phyloP scores from a whole-genome alignment of 2,888 invertebrate species.

The Apamea monoglypha region DNA sequence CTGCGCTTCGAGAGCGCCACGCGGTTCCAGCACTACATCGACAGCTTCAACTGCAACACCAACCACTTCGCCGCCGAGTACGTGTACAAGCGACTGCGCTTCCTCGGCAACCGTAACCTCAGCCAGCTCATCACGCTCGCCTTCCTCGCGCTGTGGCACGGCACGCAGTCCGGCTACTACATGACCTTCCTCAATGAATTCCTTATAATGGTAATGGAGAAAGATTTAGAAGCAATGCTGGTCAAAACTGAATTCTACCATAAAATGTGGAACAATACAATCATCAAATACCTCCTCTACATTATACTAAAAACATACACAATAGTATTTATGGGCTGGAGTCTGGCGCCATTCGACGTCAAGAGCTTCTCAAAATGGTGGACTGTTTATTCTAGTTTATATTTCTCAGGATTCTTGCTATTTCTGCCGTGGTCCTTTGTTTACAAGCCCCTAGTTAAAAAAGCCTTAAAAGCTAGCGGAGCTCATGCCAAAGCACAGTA shows the following conservation, averaged over 20 bases:
- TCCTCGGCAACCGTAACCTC: conserved; percentile 94
- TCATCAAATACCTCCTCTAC: conserved; percentile 87
- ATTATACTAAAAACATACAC: conserved; percentile 93
- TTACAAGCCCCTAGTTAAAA: conserved; percentile 85
- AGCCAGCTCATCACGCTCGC: conserved; percentile 96
- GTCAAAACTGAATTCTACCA: conserved; percentile 87
- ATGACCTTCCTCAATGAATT: conserved; percentile 98
- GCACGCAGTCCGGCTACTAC: conserved; percentile 98
- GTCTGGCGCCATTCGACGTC: conserved; percentile 93
- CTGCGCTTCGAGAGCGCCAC: conserved; percentile 95
- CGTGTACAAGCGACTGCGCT: conserved; percentile 97
- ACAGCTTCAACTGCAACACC: conserved; percentile 98
- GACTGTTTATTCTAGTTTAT: conserved; percentile 91
- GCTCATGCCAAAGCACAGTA: conserved; percentile 48
- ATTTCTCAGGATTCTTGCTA: conserved; percentile 93
- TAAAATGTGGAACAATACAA: conserved; percentile 80
- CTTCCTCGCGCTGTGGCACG: conserved; percentile 99
- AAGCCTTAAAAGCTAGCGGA: conserved; percentile 46
- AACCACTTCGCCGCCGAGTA: conserved; percentile 98
- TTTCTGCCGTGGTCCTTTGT: conserved; percentile 92
- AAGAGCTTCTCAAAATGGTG: conserved; percentile 93
- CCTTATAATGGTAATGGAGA: conserved; percentile 95
- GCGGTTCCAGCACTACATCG: conserved; percentile 96
- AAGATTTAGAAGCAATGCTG: conserved; percentile 92
- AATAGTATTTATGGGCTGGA: conserved; percentile 96